Percentiles rank a stretch among this genome's conserved stretches.
These are phyloP conservation scores for Bembecia ichneumoniformis DNA, from an alignment of 2,888 invertebrate genomes.

Conservation along the genomic window DNA sequence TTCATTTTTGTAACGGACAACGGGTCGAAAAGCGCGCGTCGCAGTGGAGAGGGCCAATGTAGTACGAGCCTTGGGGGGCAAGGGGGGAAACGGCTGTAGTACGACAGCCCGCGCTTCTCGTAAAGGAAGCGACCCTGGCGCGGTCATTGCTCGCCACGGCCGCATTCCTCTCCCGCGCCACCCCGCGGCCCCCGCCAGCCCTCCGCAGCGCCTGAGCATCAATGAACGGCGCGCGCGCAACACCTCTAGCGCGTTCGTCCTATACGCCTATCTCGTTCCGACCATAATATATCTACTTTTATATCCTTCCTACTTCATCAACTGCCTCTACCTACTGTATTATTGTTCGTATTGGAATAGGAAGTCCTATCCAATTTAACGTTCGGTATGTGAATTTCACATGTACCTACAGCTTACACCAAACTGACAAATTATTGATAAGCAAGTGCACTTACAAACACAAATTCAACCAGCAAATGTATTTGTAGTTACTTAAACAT, in stretches of 20 bases:
- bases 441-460: too few species aligned
- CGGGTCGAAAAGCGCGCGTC: constrained; percentile 64
- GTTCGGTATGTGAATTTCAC: too few species aligned
- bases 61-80: constrained; percentile 38
- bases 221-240: constrained; percentile 66
- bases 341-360: too few species aligned
- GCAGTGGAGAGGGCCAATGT: constrained; percentile 48
- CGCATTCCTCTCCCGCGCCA: constrained; percentile 61
- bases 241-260: constrained; percentile 35
- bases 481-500: too few species aligned
- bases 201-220: constrained; percentile 61
- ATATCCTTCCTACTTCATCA: constrained; percentile 23
- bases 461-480: too few species aligned
- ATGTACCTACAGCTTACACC: too few species aligned
- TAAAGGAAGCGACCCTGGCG: constrained; percentile 72
- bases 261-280: constrained; percentile 44
- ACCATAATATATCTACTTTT: constrained; percentile 15
- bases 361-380: too few species aligned
- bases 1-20: constrained; percentile 71
- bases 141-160: constrained; percentile 71
- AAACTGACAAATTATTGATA: too few species aligned
- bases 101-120: constrained; percentile 68
- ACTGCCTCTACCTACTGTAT: constrained; percentile 12
- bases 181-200: constrained; percentile 21
- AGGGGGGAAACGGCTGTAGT: constrained; percentile 50